These are phyloP conservation scores for Drosophila neonasuta DNA, from an alignment of 2,888 invertebrate genomes.

Conservation along the genomic window DNA sequence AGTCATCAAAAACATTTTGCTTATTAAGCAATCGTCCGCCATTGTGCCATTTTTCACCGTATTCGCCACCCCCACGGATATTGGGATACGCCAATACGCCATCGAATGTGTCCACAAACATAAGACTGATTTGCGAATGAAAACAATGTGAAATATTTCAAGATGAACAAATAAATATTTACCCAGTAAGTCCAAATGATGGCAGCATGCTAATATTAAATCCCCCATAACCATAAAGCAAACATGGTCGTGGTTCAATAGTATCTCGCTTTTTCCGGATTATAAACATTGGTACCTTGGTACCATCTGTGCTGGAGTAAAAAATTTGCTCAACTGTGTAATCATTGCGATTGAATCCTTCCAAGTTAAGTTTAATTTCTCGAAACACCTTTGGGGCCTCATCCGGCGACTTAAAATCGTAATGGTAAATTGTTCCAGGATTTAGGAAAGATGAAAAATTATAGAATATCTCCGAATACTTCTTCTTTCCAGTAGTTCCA, in stretches of 20 bases:
- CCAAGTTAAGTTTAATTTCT: slow-evolving; percentile 90
- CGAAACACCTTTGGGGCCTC: slow-evolving; percentile 88
- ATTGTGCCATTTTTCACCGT: slow-evolving; percentile 98
- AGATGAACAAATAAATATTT: slow-evolving; percentile 30
- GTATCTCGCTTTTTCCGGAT: slow-evolving; percentile 86
- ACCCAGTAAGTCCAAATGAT: slow-evolving; percentile 91
- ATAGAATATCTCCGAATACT: slow-evolving; percentile 95
- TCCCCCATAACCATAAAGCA: slow-evolving; percentile 98
- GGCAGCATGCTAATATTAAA: slow-evolving; percentile 97
- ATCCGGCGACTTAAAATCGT: slow-evolving; percentile 88
- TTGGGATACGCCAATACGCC: slow-evolving; percentile 96
- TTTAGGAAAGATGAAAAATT: slow-evolving; percentile 96
- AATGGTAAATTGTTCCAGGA: slow-evolving; percentile 91
- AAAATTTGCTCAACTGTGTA: slow-evolving; percentile 95
- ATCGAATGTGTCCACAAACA: slow-evolving; percentile 94
- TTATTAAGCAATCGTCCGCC: slow-evolving; percentile 94
- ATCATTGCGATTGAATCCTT: slow-evolving; percentile 89
- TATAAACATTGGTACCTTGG: slow-evolving; percentile 97
- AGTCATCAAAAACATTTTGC: slow-evolving; percentile 99
- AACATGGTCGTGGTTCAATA: slow-evolving; percentile 86
- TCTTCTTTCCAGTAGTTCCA: slow-evolving; percentile 92
- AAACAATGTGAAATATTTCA: neutral
- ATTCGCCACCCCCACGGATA: slow-evolving; percentile 98
- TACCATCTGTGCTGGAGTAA: slow-evolving; percentile 95
- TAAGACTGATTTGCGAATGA: slow-evolving; percentile 81